Evolutionary conservation across 1,140 invertebrate genomes (phyloP), one percentile per base, ranked within the genome.

Genomic region (Zaprionus inermis): DNA sequence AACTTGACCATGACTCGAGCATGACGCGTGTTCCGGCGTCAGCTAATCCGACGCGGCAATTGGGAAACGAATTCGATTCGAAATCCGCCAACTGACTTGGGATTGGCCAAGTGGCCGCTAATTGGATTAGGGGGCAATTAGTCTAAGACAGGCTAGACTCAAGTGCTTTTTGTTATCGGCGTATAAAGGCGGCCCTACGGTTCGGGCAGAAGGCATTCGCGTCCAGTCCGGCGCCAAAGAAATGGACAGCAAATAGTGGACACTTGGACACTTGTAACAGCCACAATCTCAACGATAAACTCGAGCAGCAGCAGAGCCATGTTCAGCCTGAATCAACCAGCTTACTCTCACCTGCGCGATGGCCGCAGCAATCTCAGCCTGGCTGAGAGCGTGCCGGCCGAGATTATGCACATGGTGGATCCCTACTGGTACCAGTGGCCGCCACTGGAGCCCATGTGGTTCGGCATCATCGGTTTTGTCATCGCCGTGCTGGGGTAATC

Each of bases 371-470:
- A 97, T 90, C 91, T 94, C 44, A 96, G 95, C 20, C 95, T 96
- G 55, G 95, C 95, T n/a, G 96, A 96, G 92, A 95, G 93, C 76
- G 95, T 96, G 11, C 94, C 94, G 14, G 93, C 94, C 22, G 96
- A 96, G n/a, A 96, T 97, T 94, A 91, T 96, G 38, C 94, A 95
- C 79, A 89, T 96, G 89, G 93, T 97, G 46, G 95, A 96, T 85
- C 90, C 94, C 5, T 94, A 96, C 76, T 96, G 96, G 96, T 94
- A 93, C 80, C 95, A 96, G 84, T 97, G 95, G 89, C 95, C 96
- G 7, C 96, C 96, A 1, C 92, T 97, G 93, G 95, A 96, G 90
- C 95, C 96, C 14, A 82, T 97, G 32, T 97, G 96, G 96, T 96
- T 97, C 83, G 95, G 94, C 38, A 93, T 97, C 18, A 94, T 97